These are phyloP conservation scores for Hemiscyllium ocellatum DNA, from an alignment of 2,113 vertebrate species.

Conservation along the genomic window DNA sequence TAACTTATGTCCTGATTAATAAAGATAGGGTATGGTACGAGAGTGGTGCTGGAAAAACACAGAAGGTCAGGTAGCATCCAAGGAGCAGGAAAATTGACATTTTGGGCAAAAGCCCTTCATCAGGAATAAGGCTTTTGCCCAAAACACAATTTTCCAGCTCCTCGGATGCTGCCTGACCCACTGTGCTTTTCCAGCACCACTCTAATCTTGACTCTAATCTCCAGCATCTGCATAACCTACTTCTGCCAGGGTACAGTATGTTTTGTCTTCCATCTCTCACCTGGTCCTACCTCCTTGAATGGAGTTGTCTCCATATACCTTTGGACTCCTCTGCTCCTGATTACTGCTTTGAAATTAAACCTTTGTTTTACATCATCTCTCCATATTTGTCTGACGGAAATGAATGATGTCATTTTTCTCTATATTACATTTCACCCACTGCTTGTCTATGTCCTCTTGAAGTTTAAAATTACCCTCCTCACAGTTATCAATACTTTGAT, in stretches of 20 bases:
- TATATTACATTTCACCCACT: background rate
- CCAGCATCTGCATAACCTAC: no score
- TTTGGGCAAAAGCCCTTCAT: no score
- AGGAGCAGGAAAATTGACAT: no score
- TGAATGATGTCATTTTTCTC: background rate
- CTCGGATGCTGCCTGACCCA: no score
- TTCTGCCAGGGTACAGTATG: background rate
- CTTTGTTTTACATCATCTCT: background rate
- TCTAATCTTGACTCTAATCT: no score
- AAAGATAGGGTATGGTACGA: background rate
- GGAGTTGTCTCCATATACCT: background rate
- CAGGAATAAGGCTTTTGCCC: no score
- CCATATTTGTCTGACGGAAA: background rate
- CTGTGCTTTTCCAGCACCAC: no score
- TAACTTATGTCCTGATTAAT: background rate
- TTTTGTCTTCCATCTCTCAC: background rate
- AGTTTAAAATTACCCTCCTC: background rate
- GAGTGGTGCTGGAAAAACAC: no score
- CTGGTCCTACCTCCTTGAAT: background rate
- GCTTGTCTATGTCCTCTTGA: background rate
- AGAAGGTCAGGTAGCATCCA: no score
- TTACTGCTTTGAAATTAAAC: background rate
- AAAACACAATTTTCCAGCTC: no score
- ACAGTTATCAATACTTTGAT: background rate
- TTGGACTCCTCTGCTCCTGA: background rate